Base-by-base conservation (phyloP, 2,888 invertebrate species). In the Aleiodes alternator region DNA sequence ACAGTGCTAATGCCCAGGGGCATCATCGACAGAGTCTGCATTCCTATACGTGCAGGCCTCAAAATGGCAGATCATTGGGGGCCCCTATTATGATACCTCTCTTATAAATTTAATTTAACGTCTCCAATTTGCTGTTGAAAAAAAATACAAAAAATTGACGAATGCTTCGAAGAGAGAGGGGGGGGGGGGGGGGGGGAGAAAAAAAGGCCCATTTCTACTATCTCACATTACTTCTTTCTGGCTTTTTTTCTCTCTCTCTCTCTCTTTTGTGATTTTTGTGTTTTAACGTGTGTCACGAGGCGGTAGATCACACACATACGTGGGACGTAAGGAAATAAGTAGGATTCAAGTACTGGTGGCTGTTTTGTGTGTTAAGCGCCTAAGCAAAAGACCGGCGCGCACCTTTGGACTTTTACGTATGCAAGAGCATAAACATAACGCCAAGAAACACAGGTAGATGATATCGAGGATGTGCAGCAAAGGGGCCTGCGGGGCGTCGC, bases 401-500 rank as follows among this genome's bases (percentile, higher is more conserved):
- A 64, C 55, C 53, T 66, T 77, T 73, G 76, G 75, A 76, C 70
- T 80, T 75, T 81, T 84, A 84, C 82, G 83, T 85, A 87, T 86
- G 85, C 86, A 81, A 78, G 82, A 76, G 84, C 84, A 87, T 86
- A 86, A 87, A 86, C 87, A 87, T 85, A 87, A 86, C 84, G 86
- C 84, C 72, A 78, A 82, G 84, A 82, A 87, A 88, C 87, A 88
- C 85, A 84, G 84, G 87, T 87, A 88, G 88, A 88, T 88, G 84
- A 87, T 88, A 88, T 88, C 87, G 85, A 81, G 83, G 77, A 83
- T 84, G 34, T 88, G 85, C 87, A 88, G 86, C 87, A 85, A 84
- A 81, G 85, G 84, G 85, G 84, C 85, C 85, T 31, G 83, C 84
- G 83, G 85, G 84, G 84, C 85, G 84, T 86, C 86, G 84, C 79